Conservation (phyloP, 2,888 invertebrate species). For the Adineta ricciae region DNA sequence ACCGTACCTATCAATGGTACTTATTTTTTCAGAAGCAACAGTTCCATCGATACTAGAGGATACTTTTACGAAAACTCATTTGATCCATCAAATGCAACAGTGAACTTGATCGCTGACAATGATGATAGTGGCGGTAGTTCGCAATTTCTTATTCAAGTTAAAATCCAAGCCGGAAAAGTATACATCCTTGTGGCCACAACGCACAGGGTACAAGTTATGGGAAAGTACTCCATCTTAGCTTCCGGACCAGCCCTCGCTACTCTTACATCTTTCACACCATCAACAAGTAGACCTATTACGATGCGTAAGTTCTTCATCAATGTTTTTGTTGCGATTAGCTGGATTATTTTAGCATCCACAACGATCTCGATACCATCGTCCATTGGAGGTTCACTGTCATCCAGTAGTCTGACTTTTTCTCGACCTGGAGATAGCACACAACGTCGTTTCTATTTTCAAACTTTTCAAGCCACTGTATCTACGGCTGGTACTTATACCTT, state of each 20-base stretch:
- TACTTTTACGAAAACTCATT: too few relatives aligned
- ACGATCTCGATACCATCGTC: neutral
- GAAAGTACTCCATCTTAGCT: neutral
- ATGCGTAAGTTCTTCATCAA: too few relatives aligned
- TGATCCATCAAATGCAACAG: too few relatives aligned
- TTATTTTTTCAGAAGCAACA: too few relatives aligned
- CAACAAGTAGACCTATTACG: neutral
- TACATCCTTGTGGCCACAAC: neutral
- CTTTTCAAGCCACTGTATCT: neutral
- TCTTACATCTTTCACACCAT: neutral
- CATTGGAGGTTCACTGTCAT: neutral
- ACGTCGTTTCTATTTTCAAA: neutral
- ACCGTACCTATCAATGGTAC: too few relatives aligned
- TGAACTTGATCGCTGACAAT: too few relatives aligned
- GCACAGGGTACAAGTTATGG: neutral
- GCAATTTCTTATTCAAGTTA: too few relatives aligned
- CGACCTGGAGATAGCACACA: neutral
- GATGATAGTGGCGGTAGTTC: too few relatives aligned
- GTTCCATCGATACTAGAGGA: too few relatives aligned
- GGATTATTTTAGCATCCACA: neutral
- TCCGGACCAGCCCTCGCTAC: neutral
- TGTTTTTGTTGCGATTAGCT: neutral
- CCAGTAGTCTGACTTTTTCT: neutral
- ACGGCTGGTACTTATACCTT: neutral
- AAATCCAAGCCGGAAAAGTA: neutral